Evolutionary conservation across 2,797 vertebrate species (phyloP), one percentile per base, ranked within the genome.

Genomic region (Spea hammondii): DNA sequence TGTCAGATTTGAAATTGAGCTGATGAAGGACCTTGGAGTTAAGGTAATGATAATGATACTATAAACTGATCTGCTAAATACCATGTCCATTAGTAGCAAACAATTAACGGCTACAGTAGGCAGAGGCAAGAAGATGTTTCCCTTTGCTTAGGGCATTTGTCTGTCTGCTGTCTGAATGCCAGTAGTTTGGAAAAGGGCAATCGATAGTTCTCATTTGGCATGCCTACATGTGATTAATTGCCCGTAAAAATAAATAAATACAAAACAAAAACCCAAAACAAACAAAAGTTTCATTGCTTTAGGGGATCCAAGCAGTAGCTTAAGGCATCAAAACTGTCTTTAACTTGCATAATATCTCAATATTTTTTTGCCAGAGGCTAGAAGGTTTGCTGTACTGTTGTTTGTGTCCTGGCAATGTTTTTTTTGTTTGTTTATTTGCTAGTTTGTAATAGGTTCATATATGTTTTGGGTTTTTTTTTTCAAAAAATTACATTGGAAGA

Each of bases 1-100:
- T 1, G 96, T 98, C 83, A 92, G 94, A 91, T 99, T 97, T 88
- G 96, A 98, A 92, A 90, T 94, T 2, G 84, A 94, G 75, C 92
- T 98, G 84, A 93, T 98, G 96, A 96, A 96, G 88, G 94, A 98
- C 88, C 93, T 98, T 67, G 96, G 95, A 85, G 94, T 98, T 79
- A 95, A 98, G 95, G 96, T 98, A 92, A 92, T 88, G 85, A 84
- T 86, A 86, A 84, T 83, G 74, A 83, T 82, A 85, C 82, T 60
- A 66, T 89, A 76, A 80, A 82, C 79, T 82, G 83, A 83, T 85
- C 70, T 80, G 84, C 87, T 88, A 93, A 94, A 94, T 92, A 89
- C 90, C 92, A 92, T 85, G 85, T 82, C 86, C 90, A 91, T 93
- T 93, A 89, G 89, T 89, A 89, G 88, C 90, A 91, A 92, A 93